Base-by-base conservation (phyloP, 92 coral and sea anemone genomes). In the Parazoanthus swiftii region DNA sequence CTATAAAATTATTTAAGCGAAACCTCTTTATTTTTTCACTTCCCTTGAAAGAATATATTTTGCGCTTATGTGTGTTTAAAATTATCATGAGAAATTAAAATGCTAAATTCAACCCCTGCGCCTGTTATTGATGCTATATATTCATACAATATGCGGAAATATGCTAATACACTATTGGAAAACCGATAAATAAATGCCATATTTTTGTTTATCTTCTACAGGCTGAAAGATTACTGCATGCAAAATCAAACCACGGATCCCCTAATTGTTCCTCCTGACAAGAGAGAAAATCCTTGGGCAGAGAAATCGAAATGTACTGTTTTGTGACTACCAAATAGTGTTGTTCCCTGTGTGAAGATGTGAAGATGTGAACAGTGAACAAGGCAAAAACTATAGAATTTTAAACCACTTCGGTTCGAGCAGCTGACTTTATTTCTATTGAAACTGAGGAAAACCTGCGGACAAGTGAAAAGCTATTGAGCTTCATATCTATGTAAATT, bases 251-350 rank as follows among this genome's bases (percentile, higher is more conserved):
- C 90, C 70, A 88, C 92, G 15, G 99, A 97, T 71, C 99, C 99
- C 18, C 92, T 97, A 50, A 97, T 97, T 37, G 92, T 93, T n/a
- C 99, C 99, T 0, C 98, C 98, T 23, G 99, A 97, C 90, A 97
- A 96, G 89, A 92, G 95, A 84, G 99, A 97, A 86, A 97, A 97
- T 73, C 99, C 99, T 0, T 97, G 98, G 92, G 99, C 99, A 23
- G 99, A 97, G 81, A 97, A 97, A 89, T 94, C 95, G 72, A 97
- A 95, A 81, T 97, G 99, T 54, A 90, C 96, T 18, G 89, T 97
- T 44, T 94, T 97, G 88, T 97, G 93, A 90, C 71, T 66, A 18
- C 56, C 79, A 38, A 68, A 43, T 42, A 38, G n/a, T 13, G 36
- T 43, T 44, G 54, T 43, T 68, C 50, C 35, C 8, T 71, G 38